These are phyloP conservation scores for Characodon lateralis DNA, from an alignment of 2,797 vertebrate genomes.

Conservation along the genomic window DNA sequence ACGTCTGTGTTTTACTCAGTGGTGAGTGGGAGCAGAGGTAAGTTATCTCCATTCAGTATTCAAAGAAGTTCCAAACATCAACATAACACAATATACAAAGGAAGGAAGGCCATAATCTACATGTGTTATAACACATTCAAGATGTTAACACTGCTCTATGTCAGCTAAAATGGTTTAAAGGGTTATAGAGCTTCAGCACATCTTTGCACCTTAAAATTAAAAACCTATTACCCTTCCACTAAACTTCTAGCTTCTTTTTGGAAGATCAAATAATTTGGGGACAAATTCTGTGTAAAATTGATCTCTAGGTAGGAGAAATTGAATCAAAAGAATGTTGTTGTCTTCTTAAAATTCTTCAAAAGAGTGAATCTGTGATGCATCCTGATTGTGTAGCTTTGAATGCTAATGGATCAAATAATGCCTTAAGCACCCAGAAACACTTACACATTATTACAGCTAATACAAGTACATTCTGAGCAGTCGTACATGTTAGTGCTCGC, in stretches of 20 bases:
- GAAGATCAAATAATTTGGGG: background rate
- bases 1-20: background rate
- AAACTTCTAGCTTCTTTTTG: background rate
- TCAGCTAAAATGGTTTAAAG: background rate
- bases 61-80: background rate
- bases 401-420: background rate
- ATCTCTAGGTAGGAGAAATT: no score
- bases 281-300: background rate
- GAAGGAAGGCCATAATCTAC: background rate
- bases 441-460: background rate
- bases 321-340: background rate
- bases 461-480: background rate
- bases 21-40: background rate
- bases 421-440: background rate
- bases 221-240: no score
- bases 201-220: background rate
- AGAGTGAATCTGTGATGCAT: background rate
- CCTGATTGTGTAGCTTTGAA: background rate
- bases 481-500: conserved; percentile 30
- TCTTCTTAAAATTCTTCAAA: background rate
- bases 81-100: background rate
- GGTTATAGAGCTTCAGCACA: background rate
- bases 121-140: background rate
- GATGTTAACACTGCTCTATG: background rate
- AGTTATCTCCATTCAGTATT: background rate